Evolutionary conservation across 2,113 vertebrate species (phyloP).

Genomic region (Myocastor coypus): DNA sequence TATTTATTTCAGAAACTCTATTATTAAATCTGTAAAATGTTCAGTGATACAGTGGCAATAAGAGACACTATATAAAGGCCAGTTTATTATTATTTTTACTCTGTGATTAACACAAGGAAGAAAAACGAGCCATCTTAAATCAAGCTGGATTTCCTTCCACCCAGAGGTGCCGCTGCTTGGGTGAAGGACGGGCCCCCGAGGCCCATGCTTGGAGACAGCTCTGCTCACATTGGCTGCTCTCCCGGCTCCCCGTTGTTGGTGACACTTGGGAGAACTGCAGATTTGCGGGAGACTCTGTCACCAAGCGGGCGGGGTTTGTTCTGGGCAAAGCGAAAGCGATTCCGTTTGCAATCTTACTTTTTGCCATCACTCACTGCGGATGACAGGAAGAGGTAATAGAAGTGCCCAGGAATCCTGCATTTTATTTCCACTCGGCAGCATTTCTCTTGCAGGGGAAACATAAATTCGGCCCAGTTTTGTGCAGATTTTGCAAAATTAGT

Average conservation of each 20-base stretch:
- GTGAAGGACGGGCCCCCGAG: conserved; percentile 32
- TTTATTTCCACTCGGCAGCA: conserved; percentile 78
- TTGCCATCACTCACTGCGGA: conserved; percentile 76
- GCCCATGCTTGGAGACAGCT: not conserved
- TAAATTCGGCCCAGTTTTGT: conserved; percentile 82
- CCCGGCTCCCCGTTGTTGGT: not conserved
- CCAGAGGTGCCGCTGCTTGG: not conserved
- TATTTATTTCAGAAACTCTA: conserved; percentile 79
- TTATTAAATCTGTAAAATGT: conserved; percentile 79
- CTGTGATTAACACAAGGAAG: conserved; percentile 81
- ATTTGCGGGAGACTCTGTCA: conserved; percentile 54
- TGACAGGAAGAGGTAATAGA: conserved; percentile 83
- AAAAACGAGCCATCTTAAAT: conserved; percentile 73
- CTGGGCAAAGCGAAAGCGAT: conserved; percentile 80
- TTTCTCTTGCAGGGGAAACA: conserved; percentile 79
- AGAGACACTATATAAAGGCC: conserved; percentile 67
- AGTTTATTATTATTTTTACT: conserved; percentile 71
- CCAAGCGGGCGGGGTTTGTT: conserved; percentile 72
- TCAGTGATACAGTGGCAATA: conserved; percentile 71
- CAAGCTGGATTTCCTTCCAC: not conserved
- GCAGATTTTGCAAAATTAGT: conserved; percentile 82
- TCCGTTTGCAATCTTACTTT: conserved; percentile 82
- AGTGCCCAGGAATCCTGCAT: conserved; percentile 77
- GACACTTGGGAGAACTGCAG: conserved; percentile 44
- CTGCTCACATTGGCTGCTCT: not conserved